phyloP scores from a whole-genome alignment of 2,113 vertebrate species.

The Numida meleagris region DNA sequence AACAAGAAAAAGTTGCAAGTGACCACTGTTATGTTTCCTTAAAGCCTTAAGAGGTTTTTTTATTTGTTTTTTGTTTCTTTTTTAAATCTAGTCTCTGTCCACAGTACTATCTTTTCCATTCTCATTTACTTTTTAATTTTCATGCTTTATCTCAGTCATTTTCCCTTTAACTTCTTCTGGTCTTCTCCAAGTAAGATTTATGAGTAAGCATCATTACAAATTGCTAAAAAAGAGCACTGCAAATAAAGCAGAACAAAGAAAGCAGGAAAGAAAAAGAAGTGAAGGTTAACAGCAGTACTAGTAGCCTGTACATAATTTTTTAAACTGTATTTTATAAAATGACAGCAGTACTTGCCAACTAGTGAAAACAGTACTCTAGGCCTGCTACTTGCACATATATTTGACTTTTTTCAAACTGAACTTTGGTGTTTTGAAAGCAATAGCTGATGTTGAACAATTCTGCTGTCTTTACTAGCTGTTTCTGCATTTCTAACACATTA shows the following conservation, averaged over 20 bases:
- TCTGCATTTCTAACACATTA: neutral
- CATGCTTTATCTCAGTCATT: neutral
- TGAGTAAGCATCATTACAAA: neutral
- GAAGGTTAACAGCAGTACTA: neutral
- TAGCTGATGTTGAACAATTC: neutral
- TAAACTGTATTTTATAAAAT: neutral
- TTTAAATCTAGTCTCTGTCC: neutral
- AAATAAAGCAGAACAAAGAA: neutral
- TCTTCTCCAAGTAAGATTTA: neutral
- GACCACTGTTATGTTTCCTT: neutral
- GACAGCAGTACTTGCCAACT: neutral
- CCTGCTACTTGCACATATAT: neutral
- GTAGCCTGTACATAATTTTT: neutral
- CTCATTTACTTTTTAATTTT: neutral
- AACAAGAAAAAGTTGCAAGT: neutral
- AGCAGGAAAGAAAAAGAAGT: neutral
- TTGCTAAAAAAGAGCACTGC: neutral
- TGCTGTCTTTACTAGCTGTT: neutral
- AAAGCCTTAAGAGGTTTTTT: neutral
- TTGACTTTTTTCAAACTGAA: neutral
- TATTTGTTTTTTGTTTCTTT: neutral
- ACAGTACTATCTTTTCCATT: neutral
- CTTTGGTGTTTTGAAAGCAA: neutral
- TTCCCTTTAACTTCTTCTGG: neutral
- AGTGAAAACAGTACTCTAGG: neutral